These are phyloP conservation scores for Drosophila kurseongensis DNA, from an alignment of 1,140 invertebrate species.

Conservation along the genomic window DNA sequence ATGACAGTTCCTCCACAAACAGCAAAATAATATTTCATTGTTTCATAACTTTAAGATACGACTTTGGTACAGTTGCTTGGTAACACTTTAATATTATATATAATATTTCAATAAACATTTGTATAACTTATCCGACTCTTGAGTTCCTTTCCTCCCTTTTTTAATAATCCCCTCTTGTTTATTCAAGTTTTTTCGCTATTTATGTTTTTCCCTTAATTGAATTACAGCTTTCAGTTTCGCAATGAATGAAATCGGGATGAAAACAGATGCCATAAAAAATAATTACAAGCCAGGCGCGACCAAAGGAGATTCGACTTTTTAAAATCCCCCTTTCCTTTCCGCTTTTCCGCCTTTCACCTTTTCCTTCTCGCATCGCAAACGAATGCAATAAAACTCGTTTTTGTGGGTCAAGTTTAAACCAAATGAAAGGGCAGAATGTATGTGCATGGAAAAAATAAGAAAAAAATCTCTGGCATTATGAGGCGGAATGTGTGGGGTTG, in stretches of 20 bases:
- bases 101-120: neutral
- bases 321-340: neutral
- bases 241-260: conserved; percentile 19
- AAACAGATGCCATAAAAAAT: conserved; percentile 33
- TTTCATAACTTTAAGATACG: too few relatives aligned
- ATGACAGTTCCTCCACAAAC: too few relatives aligned
- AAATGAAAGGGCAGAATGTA: conserved; percentile 35
- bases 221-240: conserved; percentile 7
- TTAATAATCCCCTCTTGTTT: neutral
- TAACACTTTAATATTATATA: neutral
- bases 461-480: neutral
- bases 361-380: conserved; percentile 18
- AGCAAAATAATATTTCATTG: too few relatives aligned
- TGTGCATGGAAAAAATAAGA: neutral
- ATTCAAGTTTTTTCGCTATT: conserved; percentile 4
- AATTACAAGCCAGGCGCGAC: conserved; percentile 27
- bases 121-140: neutral
- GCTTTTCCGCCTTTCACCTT: neutral
- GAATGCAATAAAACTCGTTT: conserved; percentile 43
- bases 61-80: neutral
- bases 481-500: conserved; percentile 7
- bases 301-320: conserved; percentile 12
- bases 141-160: neutral
- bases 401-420: conserved; percentile 76
- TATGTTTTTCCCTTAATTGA: conserved; percentile 16